Conservation (phyloP, 2,888 invertebrate species). For the Pristionchus entomophagus region DNA sequence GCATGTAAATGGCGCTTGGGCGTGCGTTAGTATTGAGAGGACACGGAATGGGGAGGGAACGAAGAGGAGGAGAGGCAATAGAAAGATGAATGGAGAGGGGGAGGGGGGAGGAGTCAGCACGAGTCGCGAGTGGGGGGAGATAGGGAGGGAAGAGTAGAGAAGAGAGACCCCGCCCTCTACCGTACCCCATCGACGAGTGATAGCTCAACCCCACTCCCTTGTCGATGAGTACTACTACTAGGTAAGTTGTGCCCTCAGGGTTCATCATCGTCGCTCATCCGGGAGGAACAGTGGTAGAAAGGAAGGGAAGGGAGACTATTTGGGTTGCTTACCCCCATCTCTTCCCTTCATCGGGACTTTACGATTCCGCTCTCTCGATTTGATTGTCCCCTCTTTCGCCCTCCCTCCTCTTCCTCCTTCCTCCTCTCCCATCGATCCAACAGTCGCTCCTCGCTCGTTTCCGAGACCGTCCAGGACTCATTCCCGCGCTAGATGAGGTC, state of each 20-base stretch:
- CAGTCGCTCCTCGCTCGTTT: background rate
- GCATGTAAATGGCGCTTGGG: background rate
- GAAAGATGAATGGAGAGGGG: constrained; percentile 39
- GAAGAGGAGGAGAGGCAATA: constrained; percentile 33
- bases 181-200: background rate
- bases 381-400: constrained; percentile 32
- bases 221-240: background rate
- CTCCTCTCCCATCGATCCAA: background rate
- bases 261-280: background rate
- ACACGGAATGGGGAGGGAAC: background rate
- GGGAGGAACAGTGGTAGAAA: background rate
- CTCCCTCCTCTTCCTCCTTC: constrained; percentile 9
- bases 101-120: constrained; percentile 27
- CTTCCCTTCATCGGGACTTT: constrained; percentile 29
- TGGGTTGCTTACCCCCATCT: constrained; percentile 23
- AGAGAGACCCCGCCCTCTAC: constrained; percentile 19
- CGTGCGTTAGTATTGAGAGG: constrained; percentile 12
- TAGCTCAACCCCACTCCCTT: background rate
- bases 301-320: background rate
- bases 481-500: background rate
- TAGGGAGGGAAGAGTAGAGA: constrained; percentile 15
- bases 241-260: background rate
- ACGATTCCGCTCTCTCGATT: constrained; percentile 20
- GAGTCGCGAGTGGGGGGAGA: background rate
- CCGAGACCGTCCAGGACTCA: background rate